These are phyloP conservation scores for Caenorhabditis sp. DNA, from an alignment of 2,888 invertebrate genomes.

Conservation along the genomic window DNA sequence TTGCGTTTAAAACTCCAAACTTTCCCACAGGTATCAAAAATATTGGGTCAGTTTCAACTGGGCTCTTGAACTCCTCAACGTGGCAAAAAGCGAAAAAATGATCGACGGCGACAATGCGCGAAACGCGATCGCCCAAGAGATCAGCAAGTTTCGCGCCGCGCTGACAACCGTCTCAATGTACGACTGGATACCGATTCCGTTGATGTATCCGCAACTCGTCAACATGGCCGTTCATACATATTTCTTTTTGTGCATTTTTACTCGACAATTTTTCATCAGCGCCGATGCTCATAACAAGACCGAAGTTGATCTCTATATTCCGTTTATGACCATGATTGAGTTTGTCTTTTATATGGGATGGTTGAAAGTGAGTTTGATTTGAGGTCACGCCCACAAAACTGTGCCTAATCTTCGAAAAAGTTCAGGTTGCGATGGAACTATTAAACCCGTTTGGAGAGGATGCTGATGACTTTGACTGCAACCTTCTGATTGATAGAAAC, in stretches of 20 bases:
- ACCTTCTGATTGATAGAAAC: slow-evolving; percentile 46
- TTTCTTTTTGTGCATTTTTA: slow-evolving; percentile 60
- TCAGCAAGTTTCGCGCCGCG: slow-evolving; percentile 40
- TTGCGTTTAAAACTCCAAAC: too few species aligned
- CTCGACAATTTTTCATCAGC: slow-evolving; percentile 51
- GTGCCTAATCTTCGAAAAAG: too few species aligned
- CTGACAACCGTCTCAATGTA: slow-evolving; percentile 47
- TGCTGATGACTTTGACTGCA: slow-evolving; percentile 50
- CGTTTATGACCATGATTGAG: slow-evolving; percentile 11
- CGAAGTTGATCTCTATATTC: slow-evolving; percentile 21
- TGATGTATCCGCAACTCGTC: slow-evolving; percentile 64
- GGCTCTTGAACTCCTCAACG: slow-evolving; percentile 53
- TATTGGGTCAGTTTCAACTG: slow-evolving; percentile 67
- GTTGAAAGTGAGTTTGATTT: slow-evolving; percentile 38
- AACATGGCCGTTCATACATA: slow-evolving; percentile 63
- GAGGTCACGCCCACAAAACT: too few species aligned
- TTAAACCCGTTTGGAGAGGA: slow-evolving; percentile 53
- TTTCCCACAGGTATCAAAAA: slow-evolving; percentile 54
- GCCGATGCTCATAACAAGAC: slow-evolving; percentile 41
- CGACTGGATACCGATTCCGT: slow-evolving; percentile 59
- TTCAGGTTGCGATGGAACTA: slow-evolving; percentile 44
- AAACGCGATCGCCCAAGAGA: slow-evolving; percentile 45
- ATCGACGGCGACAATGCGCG: slow-evolving; percentile 41
- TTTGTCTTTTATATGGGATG: slow-evolving; percentile 40
- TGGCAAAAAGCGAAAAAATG: slow-evolving; percentile 40